These are phyloP conservation scores for Trachemys scripta DNA, from an alignment of 2,113 vertebrate genomes.

Conservation along the genomic window DNA sequence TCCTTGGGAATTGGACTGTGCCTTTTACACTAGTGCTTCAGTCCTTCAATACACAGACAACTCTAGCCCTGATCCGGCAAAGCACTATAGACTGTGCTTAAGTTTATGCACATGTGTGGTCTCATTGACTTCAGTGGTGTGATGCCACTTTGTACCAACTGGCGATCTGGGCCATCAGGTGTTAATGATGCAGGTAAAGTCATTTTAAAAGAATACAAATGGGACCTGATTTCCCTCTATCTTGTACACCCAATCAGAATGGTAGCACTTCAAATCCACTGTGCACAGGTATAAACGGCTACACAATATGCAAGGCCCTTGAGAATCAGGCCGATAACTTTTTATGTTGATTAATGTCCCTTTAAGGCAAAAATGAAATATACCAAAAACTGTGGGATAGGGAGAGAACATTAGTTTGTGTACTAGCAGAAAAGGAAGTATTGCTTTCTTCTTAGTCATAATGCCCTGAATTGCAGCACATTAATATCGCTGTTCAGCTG, in stretches of 20 bases:
- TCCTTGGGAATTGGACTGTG: neutral
- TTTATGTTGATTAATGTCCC: neutral
- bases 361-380: neutral
- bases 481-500: neutral
- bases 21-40: neutral
- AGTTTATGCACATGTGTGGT: neutral
- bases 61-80: neutral
- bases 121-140: neutral
- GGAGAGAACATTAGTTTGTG: neutral
- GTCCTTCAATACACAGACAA: neutral
- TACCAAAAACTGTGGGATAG: neutral
- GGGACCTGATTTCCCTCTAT: neutral
- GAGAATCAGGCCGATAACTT: neutral
- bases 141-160: neutral
- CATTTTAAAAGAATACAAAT: neutral
- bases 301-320: neutral
- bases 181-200: neutral
- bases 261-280: neutral
- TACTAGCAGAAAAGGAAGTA: neutral
- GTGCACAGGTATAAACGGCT: neutral
- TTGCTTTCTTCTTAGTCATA: neutral
- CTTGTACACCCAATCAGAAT: neutral
- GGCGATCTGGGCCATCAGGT: neutral
- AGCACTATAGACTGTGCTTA: neutral
- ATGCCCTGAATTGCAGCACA: rapidly evolving